These are phyloP conservation scores for Salarias fasciatus DNA, from an alignment of 2,797 vertebrate species.

Conservation along the genomic window DNA sequence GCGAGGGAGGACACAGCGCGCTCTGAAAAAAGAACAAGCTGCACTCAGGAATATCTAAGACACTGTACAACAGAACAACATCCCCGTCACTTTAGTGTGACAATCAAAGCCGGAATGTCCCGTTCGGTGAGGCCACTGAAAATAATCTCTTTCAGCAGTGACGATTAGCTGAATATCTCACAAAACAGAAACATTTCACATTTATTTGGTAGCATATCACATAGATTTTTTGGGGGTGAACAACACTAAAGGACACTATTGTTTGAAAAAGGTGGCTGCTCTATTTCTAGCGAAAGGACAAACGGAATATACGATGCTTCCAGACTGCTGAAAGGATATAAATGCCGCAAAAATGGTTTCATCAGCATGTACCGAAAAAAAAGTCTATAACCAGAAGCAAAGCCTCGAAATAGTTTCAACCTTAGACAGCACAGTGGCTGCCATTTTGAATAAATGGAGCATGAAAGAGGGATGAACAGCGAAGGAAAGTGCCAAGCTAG, in stretches of 20 bases:
- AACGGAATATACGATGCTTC: slow-evolving; percentile 23
- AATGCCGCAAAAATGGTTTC: slow-evolving; percentile 15
- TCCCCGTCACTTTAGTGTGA: slow-evolving; percentile 1
- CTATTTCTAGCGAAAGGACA: slow-evolving; percentile 38
- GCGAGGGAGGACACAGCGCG: background rate
- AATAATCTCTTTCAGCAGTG: background rate
- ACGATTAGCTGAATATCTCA: background rate
- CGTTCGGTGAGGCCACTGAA: slow-evolving; percentile 1
- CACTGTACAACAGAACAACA: slow-evolving; percentile 4
- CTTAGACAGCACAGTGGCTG: slow-evolving; percentile 48
- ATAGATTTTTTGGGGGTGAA: no score
- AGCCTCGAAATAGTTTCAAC: slow-evolving; percentile 61
- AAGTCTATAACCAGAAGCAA: slow-evolving; percentile 44
- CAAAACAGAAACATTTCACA: no score
- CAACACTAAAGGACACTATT: slow-evolving; percentile 18
- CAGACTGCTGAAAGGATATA: slow-evolving; percentile 50
- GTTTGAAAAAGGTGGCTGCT: slow-evolving; percentile 25
- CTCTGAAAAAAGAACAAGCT: slow-evolving; percentile 1
- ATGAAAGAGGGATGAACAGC: slow-evolving; percentile 54
- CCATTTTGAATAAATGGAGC: slow-evolving; percentile 64
- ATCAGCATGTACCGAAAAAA: slow-evolving; percentile 33
- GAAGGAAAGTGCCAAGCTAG: slow-evolving; percentile 26
- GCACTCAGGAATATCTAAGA: slow-evolving; percentile 9
- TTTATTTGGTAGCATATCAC: no score
- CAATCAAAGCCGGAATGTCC: slow-evolving; percentile 11